Base-by-base conservation (phyloP, 1,140 invertebrate species). In the Saccostrea glomerata region DNA sequence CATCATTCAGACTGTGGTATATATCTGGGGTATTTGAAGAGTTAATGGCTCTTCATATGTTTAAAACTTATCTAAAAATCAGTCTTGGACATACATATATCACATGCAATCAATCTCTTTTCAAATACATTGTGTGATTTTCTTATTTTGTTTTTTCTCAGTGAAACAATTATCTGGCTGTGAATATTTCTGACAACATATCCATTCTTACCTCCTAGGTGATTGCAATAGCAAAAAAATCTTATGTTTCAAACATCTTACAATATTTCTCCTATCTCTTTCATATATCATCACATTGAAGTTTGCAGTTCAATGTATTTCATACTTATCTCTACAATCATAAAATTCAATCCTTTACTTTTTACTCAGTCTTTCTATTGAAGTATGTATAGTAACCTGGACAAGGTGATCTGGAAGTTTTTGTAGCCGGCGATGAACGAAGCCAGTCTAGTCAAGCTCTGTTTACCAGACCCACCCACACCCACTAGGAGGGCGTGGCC, bases 381-480 rank as follows among this genome's bases (percentile, higher is more conserved):
- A 60, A 60, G 36, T 25, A 13, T 23, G 0, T 13, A 56, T 40
- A 15, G 12, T 60, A 94, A 97, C 97, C 97, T 97, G 15, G 98
- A 98, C 55, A 99, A 95, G 70, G 98, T 98, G 87, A 99, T 99
- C 96, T 99, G 98, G 94, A 98, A 99, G 0, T 97, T 98, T 94
- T 98, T 98, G 94, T 99, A 99, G 54, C 98, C 98, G 90, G 98
- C 98, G 94, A 99, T 99, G 93, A 98, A 99, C 5, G 98, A 98
- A 6, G 98, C 98, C 84, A 99, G 94, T 95, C 98, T 98, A 7
- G 98, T 99, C 9, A 99, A 96, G 40, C 98, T 98, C 95, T 99
- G 98, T 95, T 99, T 99, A 89, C 98, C 98, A 85, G 98, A 99
- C 40, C 98, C 98, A 86, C 98, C 98, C 30, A 99, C 98, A 90